Evolutionary conservation across 1,140 invertebrate species (phyloP).

Genomic region (Palaemon carinicauda): DNA sequence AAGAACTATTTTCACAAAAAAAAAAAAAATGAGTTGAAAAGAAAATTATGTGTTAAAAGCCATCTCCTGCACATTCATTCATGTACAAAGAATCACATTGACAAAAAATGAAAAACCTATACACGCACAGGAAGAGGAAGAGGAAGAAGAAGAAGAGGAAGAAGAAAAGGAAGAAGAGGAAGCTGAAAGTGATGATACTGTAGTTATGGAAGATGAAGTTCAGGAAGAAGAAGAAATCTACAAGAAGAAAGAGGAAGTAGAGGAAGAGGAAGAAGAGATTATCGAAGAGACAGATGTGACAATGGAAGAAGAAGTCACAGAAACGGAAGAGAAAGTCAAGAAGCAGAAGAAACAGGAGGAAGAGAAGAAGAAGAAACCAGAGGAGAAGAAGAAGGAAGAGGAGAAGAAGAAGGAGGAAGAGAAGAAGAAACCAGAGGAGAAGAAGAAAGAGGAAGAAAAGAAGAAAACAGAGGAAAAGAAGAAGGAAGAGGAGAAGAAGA

Average conservation of each 20-base stretch:
- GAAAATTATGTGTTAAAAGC: too few species aligned
- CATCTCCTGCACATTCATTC: too few species aligned
- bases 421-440: conserved; percentile 63
- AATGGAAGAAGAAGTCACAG: conserved; percentile 58
- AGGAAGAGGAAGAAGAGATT: conserved; percentile 7
- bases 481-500: conserved; percentile 59
- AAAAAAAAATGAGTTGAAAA: too few species aligned
- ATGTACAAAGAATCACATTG: background rate
- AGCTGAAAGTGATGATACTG: background rate
- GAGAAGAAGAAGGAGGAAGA: conserved; percentile 65
- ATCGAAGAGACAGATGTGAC: background rate
- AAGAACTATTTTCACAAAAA: too few species aligned
- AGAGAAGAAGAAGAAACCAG: conserved; percentile 47
- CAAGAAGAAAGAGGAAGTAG: background rate
- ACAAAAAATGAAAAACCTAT: background rate
- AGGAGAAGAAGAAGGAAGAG: conserved; percentile 23
- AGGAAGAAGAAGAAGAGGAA: conserved; percentile 50
- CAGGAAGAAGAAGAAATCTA: conserved; percentile 62
- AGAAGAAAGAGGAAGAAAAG: conserved; percentile 62
- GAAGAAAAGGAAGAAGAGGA: conserved; percentile 8
- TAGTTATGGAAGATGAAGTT: conserved; percentile 58
- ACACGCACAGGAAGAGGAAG: conserved; percentile 61
- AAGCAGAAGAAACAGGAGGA: conserved; percentile 62
- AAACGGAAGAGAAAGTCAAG: conserved; percentile 65
- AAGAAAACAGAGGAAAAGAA: conserved; percentile 64